phyloP scores from a whole-genome alignment of 2,888 invertebrate species.

The Nowickia ferox region DNA sequence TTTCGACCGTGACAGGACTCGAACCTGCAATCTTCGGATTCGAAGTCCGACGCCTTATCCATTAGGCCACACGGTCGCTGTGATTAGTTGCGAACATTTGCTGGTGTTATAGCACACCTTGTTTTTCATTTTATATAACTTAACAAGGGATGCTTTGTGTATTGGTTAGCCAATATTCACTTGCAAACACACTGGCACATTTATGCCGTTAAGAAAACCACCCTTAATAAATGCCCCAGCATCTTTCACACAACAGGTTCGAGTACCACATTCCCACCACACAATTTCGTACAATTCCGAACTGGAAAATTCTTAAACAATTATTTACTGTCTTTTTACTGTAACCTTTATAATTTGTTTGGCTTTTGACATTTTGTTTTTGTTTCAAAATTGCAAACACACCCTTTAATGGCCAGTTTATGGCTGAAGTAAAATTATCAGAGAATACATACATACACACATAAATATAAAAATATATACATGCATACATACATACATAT shows the following conservation, averaged over 20 bases:
- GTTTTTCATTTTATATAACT: slow-evolving; percentile 11
- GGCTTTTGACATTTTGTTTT: background rate
- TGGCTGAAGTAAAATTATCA: slow-evolving; percentile 6
- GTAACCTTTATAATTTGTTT: background rate
- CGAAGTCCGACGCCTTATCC: slow-evolving; percentile 84
- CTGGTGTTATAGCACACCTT: background rate
- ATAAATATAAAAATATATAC: slow-evolving; percentile 3
- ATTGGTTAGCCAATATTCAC: background rate
- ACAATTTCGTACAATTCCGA: background rate
- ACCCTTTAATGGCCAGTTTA: slow-evolving; percentile 52
- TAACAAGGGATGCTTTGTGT: slow-evolving; percentile 48
- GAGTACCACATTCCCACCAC: background rate
- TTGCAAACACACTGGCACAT: background rate
- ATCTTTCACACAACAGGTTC: background rate
- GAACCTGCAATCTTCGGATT: slow-evolving; percentile 84
- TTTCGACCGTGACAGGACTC: slow-evolving; percentile 84
- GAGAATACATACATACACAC: background rate
- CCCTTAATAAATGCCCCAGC: slow-evolving; percentile 49
- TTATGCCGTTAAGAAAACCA: slow-evolving; percentile 28
- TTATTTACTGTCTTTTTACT: background rate
- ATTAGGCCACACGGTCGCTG: slow-evolving; percentile 83
- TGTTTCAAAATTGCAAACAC: slow-evolving; percentile 22
- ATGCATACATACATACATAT: too few species aligned
- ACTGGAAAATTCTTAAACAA: background rate
- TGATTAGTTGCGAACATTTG: background rate